Conservation (phyloP, 2,113 vertebrate species). For the Cranoglanis bouderius region DNA sequence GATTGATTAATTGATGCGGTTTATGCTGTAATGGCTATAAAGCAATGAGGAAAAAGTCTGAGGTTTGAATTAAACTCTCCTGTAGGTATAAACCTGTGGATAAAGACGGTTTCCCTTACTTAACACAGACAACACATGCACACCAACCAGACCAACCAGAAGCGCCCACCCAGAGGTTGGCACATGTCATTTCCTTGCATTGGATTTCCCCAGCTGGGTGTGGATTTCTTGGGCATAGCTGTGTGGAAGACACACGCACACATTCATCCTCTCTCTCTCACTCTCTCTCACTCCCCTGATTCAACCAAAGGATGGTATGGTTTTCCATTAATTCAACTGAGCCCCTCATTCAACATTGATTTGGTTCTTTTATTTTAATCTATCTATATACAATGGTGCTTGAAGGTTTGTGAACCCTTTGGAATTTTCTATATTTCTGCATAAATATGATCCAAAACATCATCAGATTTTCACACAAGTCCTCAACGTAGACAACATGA, state of each 20-base stretch:
- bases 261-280: background rate
- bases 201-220: constrained; percentile 41
- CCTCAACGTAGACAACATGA: too few relatives aligned
- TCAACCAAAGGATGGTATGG: background rate
- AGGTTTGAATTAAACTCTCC: constrained; percentile 43
- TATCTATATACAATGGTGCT: background rate
- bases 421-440: too few relatives aligned
- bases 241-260: background rate
- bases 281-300: background rate
- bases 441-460: too few relatives aligned
- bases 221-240: constrained; percentile 38
- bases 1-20: constrained; percentile 34
- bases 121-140: constrained; percentile 17
- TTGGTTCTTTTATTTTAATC: background rate
- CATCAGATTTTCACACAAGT: too few relatives aligned
- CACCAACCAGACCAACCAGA: constrained; percentile 30
- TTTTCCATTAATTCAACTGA: background rate
- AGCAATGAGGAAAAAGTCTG: constrained; percentile 18
- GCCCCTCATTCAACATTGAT: background rate
- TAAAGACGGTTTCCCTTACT: constrained; percentile 15
- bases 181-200: constrained; percentile 34
- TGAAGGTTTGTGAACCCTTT: too few relatives aligned
- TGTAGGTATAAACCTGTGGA: constrained; percentile 42
- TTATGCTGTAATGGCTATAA: constrained; percentile 33
- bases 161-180: constrained; percentile 55